These are phyloP conservation scores for Oithona nana DNA, from an alignment of 2,888 invertebrate genomes.

Conservation along the genomic window DNA sequence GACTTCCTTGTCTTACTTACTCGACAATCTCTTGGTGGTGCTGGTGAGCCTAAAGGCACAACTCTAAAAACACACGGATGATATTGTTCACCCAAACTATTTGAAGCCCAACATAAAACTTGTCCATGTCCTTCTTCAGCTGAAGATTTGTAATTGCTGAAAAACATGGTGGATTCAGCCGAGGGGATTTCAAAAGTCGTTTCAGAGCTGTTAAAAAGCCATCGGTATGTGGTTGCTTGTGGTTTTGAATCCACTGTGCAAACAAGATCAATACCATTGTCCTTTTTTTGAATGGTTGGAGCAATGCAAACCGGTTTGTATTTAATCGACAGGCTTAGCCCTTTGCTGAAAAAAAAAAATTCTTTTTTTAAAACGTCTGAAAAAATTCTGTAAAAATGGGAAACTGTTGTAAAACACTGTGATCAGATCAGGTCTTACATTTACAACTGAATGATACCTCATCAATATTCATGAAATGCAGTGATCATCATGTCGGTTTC, in stretches of 20 bases:
- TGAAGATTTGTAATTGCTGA: conserved; percentile 10
- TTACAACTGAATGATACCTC: no score
- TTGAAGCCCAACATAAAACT: conserved; percentile 16
- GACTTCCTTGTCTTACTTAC: no score
- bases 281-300: neutral
- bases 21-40: conserved; percentile 8
- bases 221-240: conserved; percentile 1
- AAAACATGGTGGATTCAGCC: conserved; percentile 12
- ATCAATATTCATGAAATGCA: neutral
- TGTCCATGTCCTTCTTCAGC: neutral
- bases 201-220: conserved; percentile 11
- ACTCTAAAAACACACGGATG: conserved; percentile 16
- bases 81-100: conserved; percentile 13
- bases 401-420: no score
- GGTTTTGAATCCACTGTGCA: conserved; percentile 16
- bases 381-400: no score
- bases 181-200: conserved; percentile 12
- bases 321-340: neutral
- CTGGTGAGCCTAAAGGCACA: conserved; percentile 11
- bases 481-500: neutral
- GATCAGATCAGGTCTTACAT: no score
- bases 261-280: conserved; percentile 8
- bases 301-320: conserved; percentile 14
- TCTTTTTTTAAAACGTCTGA: no score
- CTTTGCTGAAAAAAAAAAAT: conserved; percentile 3